Evolutionary conservation across 35 echinoderm and acorn worm species (phyloP), one percentile per base, ranked within the genome.

Genomic region (Apostichopus japonicus): DNA sequence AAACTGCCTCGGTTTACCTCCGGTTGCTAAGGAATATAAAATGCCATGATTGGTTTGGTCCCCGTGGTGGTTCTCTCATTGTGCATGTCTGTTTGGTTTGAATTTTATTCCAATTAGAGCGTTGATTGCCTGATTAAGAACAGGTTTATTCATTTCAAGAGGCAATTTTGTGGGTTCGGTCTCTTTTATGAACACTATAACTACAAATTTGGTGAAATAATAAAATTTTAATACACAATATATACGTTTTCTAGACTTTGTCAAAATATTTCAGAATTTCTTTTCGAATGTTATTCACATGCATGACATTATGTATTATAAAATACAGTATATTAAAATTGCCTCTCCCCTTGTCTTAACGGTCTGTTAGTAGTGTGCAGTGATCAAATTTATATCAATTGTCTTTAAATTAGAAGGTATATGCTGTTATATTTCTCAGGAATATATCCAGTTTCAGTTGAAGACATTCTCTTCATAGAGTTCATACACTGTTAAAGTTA

Each of bases 71-170:
- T n/a, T 75, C 71, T 23, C 22, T 75, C 22, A 19, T 75, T 21
- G 16, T 75, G 71, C 71, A 19, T 19, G 14, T n/a, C 14, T 75
- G 14, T 75, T 75, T n/a, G 71, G 71, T 75, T 75, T 75, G 71
- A 75, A 75, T 75, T 75, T 75, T 75, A 75, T 75, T 75, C 71
- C 71, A 75, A 75, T 75, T 75, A 75, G 71, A n/a, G 71, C 17
- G 0, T 75, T 75, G 71, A 75, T 75, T 75, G 71, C 15, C 71
- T 75, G 71, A 75, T 75, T 75, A 75, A 75, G 71, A 75, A 75
- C 71, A 75, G 71, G 71, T 75, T 75, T 75, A 23, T 75, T 75
- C 71, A 75, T 75, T 75, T 75, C n/a, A 75, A 75, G 71, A 75
- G 71, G 71, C 71, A 75, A 75, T 75, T 67, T 75, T 75, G 16